These are phyloP conservation scores for Menura novaehollandiae DNA, from an alignment of 2,113 vertebrate species.

Conservation along the genomic window DNA sequence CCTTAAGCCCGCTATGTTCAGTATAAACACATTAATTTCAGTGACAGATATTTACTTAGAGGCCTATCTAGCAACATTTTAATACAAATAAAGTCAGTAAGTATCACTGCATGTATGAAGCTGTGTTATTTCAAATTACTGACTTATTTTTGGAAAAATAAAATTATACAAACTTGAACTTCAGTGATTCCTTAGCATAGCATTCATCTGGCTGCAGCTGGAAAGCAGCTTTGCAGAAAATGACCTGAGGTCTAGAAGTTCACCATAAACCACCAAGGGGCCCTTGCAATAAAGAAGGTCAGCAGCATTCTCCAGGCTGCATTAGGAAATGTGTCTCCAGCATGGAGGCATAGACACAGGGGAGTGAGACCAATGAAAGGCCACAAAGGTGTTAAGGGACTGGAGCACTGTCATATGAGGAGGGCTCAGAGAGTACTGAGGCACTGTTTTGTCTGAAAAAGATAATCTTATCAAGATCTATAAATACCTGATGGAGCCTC, in stretches of 20 bases:
- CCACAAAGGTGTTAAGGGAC: not conserved
- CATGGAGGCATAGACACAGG: accelerated
- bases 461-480: not conserved
- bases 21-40: constrained; percentile 27
- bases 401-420: not conserved
- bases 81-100: not conserved
- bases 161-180: not conserved
- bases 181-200: not conserved
- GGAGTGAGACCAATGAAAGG: not conserved
- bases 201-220: not conserved
- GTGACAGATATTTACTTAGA: not conserved
- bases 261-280: not conserved
- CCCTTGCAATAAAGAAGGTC: not conserved
- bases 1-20: not conserved
- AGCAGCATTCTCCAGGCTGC: not conserved
- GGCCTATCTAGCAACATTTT: not conserved
- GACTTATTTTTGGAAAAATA: not conserved
- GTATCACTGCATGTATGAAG: not conserved
- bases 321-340: not conserved
- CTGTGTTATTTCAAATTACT: not conserved
- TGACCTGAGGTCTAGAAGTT: not conserved
- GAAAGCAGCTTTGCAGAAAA: not conserved
- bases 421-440: not conserved
- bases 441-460: not conserved
- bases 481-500: not conserved